Conservation (phyloP, 1,140 invertebrate genomes). For the Habropoda laboriosa region DNA sequence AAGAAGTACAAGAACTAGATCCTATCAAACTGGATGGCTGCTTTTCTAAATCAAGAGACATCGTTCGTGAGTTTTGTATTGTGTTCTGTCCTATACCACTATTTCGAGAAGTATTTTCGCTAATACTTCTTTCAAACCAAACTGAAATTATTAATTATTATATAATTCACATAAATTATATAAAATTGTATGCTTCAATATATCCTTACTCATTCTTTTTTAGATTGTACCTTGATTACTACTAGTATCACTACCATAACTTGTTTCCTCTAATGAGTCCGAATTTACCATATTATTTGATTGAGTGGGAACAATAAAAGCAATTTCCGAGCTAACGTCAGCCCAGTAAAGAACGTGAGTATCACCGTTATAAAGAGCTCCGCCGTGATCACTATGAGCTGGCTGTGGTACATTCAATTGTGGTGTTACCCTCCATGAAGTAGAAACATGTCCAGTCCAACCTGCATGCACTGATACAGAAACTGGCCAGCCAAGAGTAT, state of each 20-base stretch:
- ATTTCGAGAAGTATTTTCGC: slow-evolving; percentile 77
- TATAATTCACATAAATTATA: not conserved
- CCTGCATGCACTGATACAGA: slow-evolving; percentile 91
- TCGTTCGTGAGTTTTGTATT: slow-evolving; percentile 83
- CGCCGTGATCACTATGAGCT: slow-evolving; percentile 82
- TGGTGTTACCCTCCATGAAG: slow-evolving; percentile 87
- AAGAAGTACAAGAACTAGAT: slow-evolving; percentile 78
- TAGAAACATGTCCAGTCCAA: slow-evolving; percentile 94
- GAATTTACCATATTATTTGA: slow-evolving; percentile 75
- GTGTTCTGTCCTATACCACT: slow-evolving; percentile 66
- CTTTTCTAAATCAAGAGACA: slow-evolving; percentile 88
- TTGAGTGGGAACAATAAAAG: slow-evolving; percentile 94
- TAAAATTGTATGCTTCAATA: not conserved
- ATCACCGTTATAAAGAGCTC: slow-evolving; percentile 87
- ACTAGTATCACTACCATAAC: slow-evolving; percentile 73
- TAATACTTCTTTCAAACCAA: slow-evolving; percentile 85
- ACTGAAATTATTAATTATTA: slow-evolving; percentile 62
- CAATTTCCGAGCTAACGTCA: slow-evolving; percentile 96
- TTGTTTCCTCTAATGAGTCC: slow-evolving; percentile 70
- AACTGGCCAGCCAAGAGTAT: slow-evolving; percentile 93
- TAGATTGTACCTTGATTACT: slow-evolving; percentile 70
- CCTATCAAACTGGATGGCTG: slow-evolving; percentile 81
- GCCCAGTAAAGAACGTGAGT: slow-evolving; percentile 95
- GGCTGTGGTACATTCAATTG: slow-evolving; percentile 69
- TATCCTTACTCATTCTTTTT: not conserved